Evolutionary conservation across 2,113 vertebrate species (phyloP).

Genomic region (Hippoglossus stenolepis): DNA sequence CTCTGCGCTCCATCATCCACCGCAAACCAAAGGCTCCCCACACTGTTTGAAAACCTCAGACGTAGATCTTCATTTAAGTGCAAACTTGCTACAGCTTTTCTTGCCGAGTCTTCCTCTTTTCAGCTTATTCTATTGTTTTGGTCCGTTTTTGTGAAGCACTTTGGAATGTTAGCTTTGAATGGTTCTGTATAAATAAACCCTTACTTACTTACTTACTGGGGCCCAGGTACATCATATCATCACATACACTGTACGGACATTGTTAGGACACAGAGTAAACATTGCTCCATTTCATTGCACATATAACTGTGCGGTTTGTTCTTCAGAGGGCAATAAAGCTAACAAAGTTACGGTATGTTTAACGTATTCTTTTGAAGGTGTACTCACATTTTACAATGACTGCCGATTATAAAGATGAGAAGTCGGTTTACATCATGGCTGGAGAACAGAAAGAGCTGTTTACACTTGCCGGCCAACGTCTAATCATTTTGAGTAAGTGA

Average conservation of each 20-base stretch:
- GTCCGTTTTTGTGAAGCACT: constrained; percentile 12
- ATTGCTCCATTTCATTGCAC: not conserved
- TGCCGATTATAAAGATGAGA: constrained; percentile 26
- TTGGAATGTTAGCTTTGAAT: constrained; percentile 17
- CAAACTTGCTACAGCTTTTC: not conserved
- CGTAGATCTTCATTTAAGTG: not conserved
- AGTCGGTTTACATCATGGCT: constrained; percentile 38
- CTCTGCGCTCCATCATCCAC: not conserved
- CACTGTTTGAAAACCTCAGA: not conserved
- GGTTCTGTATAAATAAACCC: constrained; percentile 42
- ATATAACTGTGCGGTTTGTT: constrained; percentile 26
- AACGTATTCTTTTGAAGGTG: constrained; percentile 34
- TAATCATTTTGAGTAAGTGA: constrained; percentile 38
- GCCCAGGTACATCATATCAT: constrained; percentile 44
- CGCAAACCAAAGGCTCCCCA: too few relatives aligned
- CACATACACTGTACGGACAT: constrained; percentile 10
- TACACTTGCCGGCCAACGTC: not conserved
- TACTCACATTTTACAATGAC: constrained; percentile 38
- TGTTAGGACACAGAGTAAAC: constrained; percentile 46
- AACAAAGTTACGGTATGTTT: constrained; percentile 46
- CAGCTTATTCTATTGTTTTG: not conserved
- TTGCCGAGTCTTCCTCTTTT: not conserved
- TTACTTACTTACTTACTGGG: constrained; percentile 8
- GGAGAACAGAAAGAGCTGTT: constrained; percentile 38
- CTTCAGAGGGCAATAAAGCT: constrained; percentile 19